A percentile compares a stretch with the other conserved stretches of the same genome.
Evolutionary conservation across 2,888 invertebrate genomes (phyloP).

Genomic region (Miltochrista miniata): DNA sequence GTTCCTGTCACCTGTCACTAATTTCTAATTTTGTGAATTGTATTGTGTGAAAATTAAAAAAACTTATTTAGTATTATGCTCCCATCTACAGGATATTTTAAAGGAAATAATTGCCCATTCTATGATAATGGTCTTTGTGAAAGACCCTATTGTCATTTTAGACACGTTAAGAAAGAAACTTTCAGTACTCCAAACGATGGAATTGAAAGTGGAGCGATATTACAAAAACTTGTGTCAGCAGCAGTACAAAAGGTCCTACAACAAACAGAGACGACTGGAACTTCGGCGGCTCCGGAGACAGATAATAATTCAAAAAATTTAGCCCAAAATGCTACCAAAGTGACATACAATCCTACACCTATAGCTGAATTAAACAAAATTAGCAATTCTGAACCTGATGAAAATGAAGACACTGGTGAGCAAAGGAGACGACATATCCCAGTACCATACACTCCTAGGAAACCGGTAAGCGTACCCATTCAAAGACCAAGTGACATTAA

Average conservation of each 20-base stretch:
- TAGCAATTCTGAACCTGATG: slow-evolving; percentile 55
- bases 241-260: slow-evolving; percentile 85
- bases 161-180: slow-evolving; percentile 90
- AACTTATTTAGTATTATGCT: slow-evolving; percentile 84
- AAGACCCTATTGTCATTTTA: slow-evolving; percentile 96
- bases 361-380: slow-evolving; percentile 84
- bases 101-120: slow-evolving; percentile 93
- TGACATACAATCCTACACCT: slow-evolving; percentile 86
- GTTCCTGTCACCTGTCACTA: not conserved
- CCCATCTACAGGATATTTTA: slow-evolving; percentile 95
- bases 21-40: slow-evolving; percentile 2
- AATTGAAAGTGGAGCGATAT: slow-evolving; percentile 76
- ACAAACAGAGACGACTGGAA: slow-evolving; percentile 63
- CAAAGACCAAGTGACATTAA: slow-evolving; percentile 65
- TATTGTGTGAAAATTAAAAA: slow-evolving; percentile 2
- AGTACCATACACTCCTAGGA: slow-evolving; percentile 78
- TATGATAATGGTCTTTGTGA: slow-evolving; percentile 91
- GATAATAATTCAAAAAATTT: slow-evolving; percentile 35
- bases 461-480: slow-evolving; percentile 65
- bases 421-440: slow-evolving; percentile 76
- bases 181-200: slow-evolving; percentile 65
- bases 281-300: slow-evolving; percentile 40
- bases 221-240: slow-evolving; percentile 84
- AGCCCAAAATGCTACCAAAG: slow-evolving; percentile 67
- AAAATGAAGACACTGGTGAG: slow-evolving; percentile 59